Base-by-base conservation (phyloP, 23 tunicate genomes). In the Clavelina lepadiformis region DNA sequence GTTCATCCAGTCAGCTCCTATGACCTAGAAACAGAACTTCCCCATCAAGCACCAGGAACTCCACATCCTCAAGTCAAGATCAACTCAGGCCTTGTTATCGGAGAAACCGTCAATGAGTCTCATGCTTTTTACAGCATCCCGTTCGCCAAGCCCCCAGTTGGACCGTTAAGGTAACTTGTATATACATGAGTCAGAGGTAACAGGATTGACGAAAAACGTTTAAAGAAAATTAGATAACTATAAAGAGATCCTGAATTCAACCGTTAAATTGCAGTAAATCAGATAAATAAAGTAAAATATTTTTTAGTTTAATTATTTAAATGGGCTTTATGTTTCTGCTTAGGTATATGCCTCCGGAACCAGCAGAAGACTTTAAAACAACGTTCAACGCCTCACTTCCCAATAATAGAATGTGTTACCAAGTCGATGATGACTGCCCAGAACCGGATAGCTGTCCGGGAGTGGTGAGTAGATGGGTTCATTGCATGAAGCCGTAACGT, bases 71-170 rank as follows among this genome's bases (percentile, higher is more conserved):
- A 33, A 23, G 72, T 66, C 8, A 35, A 46, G 29, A 66, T 44
- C 46, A 49, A 63, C 4, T 46, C 30, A 45, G 82, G 82, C 13
- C 25, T 76, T 18, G 36, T 76, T 21, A 66, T 33, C 53, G 82
- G 82, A 3, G 41, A 51, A 65, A 65, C 70, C 21, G n/a, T 7
- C n/a, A 35, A 5, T 4, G 38, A 76, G 23, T 65, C 82, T 53
- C 82, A 76, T 6, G 74, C 73, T 27, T 76, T 76, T 35, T 67
- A 76, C 28, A 55, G 82, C 56, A 28, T 76, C 11, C 82, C 82
- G 4, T 76, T 66, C 30, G 82, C 82, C 28, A 22, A 44, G 4
- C 73, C 82, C 3, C 82, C 82, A 2, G 28, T 55, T 4, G 82
- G 73, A 53, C 6, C 38, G 8, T 20, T 50, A 52, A 76, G 82